A percentile compares a stretch with the other conserved stretches of the same genome.
These are phyloP conservation scores for Periophthalmodon schlosseri DNA, from an alignment of 2,113 vertebrate genomes.

Conservation along the genomic window DNA sequence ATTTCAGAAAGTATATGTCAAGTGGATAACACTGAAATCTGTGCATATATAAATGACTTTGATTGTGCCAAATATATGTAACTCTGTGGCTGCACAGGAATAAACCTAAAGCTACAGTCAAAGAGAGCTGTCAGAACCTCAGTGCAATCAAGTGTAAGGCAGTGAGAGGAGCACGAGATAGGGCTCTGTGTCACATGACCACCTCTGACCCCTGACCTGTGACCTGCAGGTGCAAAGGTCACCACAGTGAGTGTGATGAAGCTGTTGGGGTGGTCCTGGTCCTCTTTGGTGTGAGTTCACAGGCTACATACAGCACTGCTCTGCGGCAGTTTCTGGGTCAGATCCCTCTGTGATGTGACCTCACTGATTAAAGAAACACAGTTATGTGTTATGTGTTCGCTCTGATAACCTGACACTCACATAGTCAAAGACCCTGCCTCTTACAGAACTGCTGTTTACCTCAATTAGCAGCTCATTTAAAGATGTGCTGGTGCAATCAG, in stretches of 20 bases:
- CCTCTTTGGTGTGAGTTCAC: constrained; percentile 62
- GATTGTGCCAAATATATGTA: constrained; percentile 76
- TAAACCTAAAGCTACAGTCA: constrained; percentile 55
- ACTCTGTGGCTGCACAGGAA: constrained; percentile 61
- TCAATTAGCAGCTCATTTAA: constrained; percentile 71
- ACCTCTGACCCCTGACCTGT: constrained; percentile 51
- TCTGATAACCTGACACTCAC: constrained; percentile 30
- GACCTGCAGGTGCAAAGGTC: constrained; percentile 42
- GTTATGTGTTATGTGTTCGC: constrained; percentile 53
- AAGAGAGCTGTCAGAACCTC: constrained; percentile 33
- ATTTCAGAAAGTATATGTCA: constrained; percentile 39
- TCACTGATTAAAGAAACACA: constrained; percentile 58
- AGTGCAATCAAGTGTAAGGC: constrained; percentile 38
- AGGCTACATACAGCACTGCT: constrained; percentile 3
- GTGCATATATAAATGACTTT: constrained; percentile 54
- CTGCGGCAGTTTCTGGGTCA: constrained; percentile 63
- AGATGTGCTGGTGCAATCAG: constrained; percentile 52
- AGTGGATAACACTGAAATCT: constrained; percentile 47
- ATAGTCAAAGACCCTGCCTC: constrained; percentile 37
- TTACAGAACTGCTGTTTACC: constrained; percentile 63
- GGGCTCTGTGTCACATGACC: constrained; percentile 64
- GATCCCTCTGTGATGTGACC: constrained; percentile 44
- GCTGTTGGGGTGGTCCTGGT: constrained; percentile 49
- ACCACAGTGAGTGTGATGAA: not conserved
- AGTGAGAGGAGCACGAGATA: constrained; percentile 39